Conservation (phyloP, 2,797 vertebrate species). For the Coendou prehensilis region DNA sequence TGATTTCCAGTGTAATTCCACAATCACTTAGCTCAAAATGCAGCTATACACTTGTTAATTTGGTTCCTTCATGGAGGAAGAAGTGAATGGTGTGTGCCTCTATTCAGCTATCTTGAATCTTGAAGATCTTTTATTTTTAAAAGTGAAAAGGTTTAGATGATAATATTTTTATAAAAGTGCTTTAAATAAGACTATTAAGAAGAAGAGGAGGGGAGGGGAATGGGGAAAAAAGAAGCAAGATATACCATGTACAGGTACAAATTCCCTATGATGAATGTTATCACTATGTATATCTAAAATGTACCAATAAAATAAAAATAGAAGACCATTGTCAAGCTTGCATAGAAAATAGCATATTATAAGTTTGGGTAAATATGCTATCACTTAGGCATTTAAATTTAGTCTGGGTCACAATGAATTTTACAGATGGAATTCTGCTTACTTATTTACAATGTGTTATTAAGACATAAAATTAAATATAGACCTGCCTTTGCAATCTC, state of each 20-base stretch:
- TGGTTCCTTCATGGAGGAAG: neutral
- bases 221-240: neutral
- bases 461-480: neutral
- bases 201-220: neutral
- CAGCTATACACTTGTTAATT: neutral
- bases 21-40: neutral
- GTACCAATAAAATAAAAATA: neutral
- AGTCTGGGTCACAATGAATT: conserved; percentile 15
- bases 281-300: neutral
- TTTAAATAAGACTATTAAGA: conserved; percentile 38
- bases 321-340: neutral
- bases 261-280: neutral
- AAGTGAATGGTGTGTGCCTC: neutral
- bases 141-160: conserved; percentile 18
- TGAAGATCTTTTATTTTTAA: conserved; percentile 47
- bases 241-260: neutral
- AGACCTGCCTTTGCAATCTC: neutral
- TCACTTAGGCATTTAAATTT: conserved; percentile 13
- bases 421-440: conserved; percentile 46
- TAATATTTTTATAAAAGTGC: conserved; percentile 17
- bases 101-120: neutral
- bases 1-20: neutral
- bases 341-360: conserved; percentile 7
- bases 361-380: neutral
- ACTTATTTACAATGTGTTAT: conserved; percentile 6